Conservation (phyloP, 2,113 vertebrate species). For the Pteropus alecto region DNA sequence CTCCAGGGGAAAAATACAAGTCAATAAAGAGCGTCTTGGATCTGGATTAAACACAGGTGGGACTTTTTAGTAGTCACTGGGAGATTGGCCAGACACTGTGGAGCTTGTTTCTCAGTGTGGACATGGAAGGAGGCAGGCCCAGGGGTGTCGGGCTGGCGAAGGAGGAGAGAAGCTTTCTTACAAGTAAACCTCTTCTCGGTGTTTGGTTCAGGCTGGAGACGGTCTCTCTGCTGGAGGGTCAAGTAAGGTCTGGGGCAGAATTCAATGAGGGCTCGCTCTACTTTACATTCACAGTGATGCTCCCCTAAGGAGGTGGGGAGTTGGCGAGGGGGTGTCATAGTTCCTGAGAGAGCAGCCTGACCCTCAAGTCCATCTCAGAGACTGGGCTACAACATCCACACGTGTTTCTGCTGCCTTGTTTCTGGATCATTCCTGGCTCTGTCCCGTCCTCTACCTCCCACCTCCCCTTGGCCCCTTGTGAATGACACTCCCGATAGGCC, state of each 20-base stretch:
- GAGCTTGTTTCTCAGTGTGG: not conserved
- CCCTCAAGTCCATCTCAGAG: not conserved
- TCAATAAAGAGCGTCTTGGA: not conserved
- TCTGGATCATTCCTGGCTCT: not conserved
- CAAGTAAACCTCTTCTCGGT: not conserved
- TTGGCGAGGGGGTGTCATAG: too few relatives aligned
- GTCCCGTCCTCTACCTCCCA: not conserved
- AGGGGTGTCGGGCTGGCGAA: fast-evolving
- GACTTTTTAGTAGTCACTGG: not conserved
- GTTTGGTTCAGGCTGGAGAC: not conserved
- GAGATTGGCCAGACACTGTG: not conserved
- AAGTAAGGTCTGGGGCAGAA: not conserved
- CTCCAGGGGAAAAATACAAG: not conserved
- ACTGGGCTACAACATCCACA: not conserved
- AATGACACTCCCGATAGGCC: not conserved
- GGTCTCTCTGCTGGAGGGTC: not conserved
- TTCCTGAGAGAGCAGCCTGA: not conserved
- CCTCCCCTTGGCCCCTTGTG: fast-evolving
- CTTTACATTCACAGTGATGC: too few relatives aligned
- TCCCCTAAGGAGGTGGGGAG: not conserved
- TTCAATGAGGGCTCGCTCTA: fast-evolving
- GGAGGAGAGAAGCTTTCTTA: not conserved
- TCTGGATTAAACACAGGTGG: not conserved
- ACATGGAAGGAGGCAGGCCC: not conserved
- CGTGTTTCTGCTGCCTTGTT: fast-evolving